Evolutionary conservation across 1,140 invertebrate species (phyloP), one percentile per base, ranked within the genome.

Genomic region (Onthophagus taurus): DNA sequence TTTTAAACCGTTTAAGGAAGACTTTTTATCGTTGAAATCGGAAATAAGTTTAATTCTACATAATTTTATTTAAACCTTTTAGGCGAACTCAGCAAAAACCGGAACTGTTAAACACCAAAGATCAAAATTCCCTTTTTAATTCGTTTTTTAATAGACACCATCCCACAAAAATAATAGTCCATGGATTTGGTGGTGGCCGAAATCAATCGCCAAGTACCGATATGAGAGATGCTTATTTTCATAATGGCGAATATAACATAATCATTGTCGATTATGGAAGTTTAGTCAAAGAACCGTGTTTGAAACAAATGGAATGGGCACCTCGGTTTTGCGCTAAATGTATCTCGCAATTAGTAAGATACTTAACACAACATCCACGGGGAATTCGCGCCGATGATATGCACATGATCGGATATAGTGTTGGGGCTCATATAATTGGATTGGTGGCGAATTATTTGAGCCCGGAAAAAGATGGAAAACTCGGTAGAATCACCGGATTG

Each of bases 251-350:
- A 54, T 89, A 87, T 60, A 89, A 89, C 57, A 81, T 89, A 36
- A 84, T 89, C 51, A 85, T 89, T 34, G 84, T 88, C n/a, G 83
- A 89, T 68, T 88, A 88, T 60, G 78, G 77, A 30, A 71, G 76
- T 7, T 70, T 87, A n/a, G 85, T 86, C 2, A 77, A 80, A 56
- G 83, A 88, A 58, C 85, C 85, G 1, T 89, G 85, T 59, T 68
- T 89, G 2, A 79, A 80, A 42, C 75, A 83, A 74, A 80, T 89
- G 71, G 80, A 83, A 52, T 89, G 85, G 85, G 77, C 81, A 6
- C 85, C 85, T 9, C 72, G 85, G 30, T 89, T 89, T 53, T 75
- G 75, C 58, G 80, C 76, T 35, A 72, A 80, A 55, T 89, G 85
- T 63, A 83, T 88, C 51, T 80, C 84, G 17, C 85, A 89, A 61